A percentile compares a stretch with the other conserved stretches of the same genome.
phyloP scores from a whole-genome alignment of 2,888 invertebrate species.

The Drosophila hamatofila region DNA sequence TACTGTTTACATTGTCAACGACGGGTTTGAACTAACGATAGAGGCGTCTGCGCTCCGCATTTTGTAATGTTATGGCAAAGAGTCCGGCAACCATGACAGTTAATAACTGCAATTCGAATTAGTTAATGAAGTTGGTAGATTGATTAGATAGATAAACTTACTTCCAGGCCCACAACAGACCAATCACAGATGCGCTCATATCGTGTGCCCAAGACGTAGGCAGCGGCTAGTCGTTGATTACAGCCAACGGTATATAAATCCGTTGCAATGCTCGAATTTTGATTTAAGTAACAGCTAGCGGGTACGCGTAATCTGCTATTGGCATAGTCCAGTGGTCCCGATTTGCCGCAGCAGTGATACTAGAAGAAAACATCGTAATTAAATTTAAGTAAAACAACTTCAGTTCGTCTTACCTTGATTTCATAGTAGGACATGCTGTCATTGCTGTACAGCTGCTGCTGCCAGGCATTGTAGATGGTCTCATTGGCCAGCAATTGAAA shows the following conservation, averaged over 20 bases:
- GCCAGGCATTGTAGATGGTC: slow-evolving; percentile 71
- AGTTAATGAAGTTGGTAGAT: neutral
- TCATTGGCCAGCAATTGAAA: slow-evolving; percentile 73
- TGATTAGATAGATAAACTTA: slow-evolving; percentile 17
- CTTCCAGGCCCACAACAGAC: slow-evolving; percentile 79
- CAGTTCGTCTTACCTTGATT: slow-evolving; percentile 65
- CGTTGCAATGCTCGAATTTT: slow-evolving; percentile 53
- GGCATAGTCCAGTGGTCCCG: slow-evolving; percentile 69
- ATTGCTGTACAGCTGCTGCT: slow-evolving; percentile 56
- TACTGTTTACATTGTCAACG: slow-evolving; percentile 37
- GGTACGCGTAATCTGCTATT: slow-evolving; percentile 64
- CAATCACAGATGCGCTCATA: slow-evolving; percentile 78
- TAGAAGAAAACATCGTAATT: slow-evolving; percentile 6
- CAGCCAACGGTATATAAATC: slow-evolving; percentile 73
- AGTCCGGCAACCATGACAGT: slow-evolving; percentile 73
- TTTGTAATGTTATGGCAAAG: slow-evolving; percentile 75
- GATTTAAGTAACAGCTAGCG: slow-evolving; percentile 72
- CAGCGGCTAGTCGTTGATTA: slow-evolving; percentile 48
- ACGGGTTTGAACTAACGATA: slow-evolving; percentile 52
- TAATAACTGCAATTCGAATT: slow-evolving; percentile 48
- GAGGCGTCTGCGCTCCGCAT: slow-evolving; percentile 69
- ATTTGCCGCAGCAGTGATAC: slow-evolving; percentile 78
- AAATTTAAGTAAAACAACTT: neutral
- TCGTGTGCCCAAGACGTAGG: slow-evolving; percentile 62
- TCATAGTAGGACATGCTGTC: slow-evolving; percentile 73